Conservation (phyloP, 2,888 invertebrate genomes). For the Macaria notata region DNA sequence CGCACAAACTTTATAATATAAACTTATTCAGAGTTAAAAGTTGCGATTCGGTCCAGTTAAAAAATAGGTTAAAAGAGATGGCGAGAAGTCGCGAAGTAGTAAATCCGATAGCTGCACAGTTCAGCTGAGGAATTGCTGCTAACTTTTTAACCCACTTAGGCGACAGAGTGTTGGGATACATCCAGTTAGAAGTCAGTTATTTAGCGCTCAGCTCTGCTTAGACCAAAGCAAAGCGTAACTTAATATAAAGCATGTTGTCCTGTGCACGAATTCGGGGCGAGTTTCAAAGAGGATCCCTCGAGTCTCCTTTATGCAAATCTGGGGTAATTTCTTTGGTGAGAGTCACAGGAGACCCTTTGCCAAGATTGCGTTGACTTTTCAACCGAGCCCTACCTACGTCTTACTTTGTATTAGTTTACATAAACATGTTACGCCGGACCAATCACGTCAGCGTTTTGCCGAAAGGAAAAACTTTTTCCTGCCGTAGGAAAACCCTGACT, state of each 20-base stretch:
- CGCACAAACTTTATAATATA: not conserved
- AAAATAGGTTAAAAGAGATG: slow-evolving; percentile 16
- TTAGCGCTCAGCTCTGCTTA: slow-evolving; percentile 47
- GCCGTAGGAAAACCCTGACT: slow-evolving; percentile 14
- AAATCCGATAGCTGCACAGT: slow-evolving; percentile 24
- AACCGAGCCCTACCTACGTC: slow-evolving; percentile 54
- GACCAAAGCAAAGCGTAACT: slow-evolving; percentile 63
- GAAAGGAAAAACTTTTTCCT: slow-evolving; percentile 23
- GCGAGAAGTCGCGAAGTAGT: slow-evolving; percentile 17
- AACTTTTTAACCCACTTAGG: slow-evolving; percentile 31
- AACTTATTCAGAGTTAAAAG: not conserved
- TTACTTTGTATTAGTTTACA: slow-evolving; percentile 53
- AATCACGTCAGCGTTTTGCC: slow-evolving; percentile 34
- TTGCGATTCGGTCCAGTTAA: slow-evolving; percentile 14
- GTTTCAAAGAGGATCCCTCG: slow-evolving; percentile 72
- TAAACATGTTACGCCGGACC: slow-evolving; percentile 39
- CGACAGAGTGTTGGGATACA: slow-evolving; percentile 26
- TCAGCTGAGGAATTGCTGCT: slow-evolving; percentile 26
- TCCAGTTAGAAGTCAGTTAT: slow-evolving; percentile 49
- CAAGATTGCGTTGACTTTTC: slow-evolving; percentile 70
- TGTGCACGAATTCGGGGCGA: slow-evolving; percentile 68
- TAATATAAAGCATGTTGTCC: slow-evolving; percentile 71
- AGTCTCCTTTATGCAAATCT: slow-evolving; percentile 78
- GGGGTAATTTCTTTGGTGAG: slow-evolving; percentile 74
- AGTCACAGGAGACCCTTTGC: slow-evolving; percentile 67